phyloP scores from a whole-genome alignment of 2,113 vertebrate species.

The Gavia stellata region DNA sequence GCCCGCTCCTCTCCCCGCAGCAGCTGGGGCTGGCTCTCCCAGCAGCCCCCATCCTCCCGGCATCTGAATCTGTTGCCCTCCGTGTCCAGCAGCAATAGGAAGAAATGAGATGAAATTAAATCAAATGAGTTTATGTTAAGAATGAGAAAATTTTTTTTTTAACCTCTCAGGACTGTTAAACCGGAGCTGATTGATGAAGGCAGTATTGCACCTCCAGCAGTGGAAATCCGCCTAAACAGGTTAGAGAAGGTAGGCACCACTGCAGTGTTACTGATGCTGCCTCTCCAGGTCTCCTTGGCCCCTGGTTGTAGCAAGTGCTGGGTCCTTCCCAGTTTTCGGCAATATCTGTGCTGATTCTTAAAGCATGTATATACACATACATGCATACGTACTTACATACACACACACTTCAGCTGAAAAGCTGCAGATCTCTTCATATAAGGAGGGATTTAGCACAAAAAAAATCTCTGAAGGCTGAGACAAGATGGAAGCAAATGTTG shows the following conservation, averaged over 20 bases:
- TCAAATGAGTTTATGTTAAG: background rate
- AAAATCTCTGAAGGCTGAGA: background rate
- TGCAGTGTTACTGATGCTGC: background rate
- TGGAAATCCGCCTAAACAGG: background rate
- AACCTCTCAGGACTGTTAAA: background rate
- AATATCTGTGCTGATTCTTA: background rate
- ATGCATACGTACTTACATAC: no score
- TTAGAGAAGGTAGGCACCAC: background rate
- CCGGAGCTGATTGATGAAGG: background rate
- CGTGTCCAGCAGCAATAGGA: background rate
- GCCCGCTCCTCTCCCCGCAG: accelerated
- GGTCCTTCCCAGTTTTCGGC: background rate
- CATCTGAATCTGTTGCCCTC: background rate
- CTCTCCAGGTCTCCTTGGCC: background rate
- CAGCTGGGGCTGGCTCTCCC: background rate
- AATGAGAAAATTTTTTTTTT: background rate
- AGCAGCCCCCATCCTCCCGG: accelerated
- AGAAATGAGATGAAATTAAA: background rate
- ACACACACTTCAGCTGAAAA: background rate
- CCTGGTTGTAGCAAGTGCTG: background rate
- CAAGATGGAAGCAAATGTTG: background rate
- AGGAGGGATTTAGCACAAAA: background rate
- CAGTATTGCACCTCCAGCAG: background rate
- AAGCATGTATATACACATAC: background rate
- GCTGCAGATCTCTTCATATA: background rate